Evolutionary conservation across 2,113 vertebrate species (phyloP).

Genomic region (Nothocercus julius): DNA sequence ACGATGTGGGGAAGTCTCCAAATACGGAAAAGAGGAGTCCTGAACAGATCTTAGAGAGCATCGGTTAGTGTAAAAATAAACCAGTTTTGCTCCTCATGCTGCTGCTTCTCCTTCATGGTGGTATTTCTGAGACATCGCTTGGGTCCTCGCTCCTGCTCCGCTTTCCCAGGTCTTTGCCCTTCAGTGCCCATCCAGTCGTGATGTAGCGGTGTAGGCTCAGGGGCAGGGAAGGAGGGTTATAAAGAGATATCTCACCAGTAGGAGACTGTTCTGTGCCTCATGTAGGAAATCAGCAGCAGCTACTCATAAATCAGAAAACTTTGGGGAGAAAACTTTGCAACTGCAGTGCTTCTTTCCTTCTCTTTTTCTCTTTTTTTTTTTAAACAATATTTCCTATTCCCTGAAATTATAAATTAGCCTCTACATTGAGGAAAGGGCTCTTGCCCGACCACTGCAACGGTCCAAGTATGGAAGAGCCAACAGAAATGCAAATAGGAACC

Average conservation of each 20-base stretch:
- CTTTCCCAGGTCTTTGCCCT: rapidly evolving
- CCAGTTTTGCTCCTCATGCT: not conserved
- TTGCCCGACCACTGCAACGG: not conserved
- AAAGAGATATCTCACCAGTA: not conserved
- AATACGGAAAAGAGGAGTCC: not conserved
- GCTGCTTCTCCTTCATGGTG: not conserved
- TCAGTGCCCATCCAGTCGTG: rapidly evolving
- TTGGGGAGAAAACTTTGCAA: not conserved
- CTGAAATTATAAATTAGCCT: not conserved
- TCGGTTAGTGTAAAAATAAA: no score
- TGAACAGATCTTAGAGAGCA: rapidly evolving
- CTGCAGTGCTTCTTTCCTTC: not conserved
- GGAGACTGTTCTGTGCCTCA: not conserved
- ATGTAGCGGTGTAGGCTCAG: rapidly evolving
- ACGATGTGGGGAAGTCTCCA: not conserved
- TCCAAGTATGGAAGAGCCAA: not conserved
- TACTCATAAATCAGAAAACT: not conserved
- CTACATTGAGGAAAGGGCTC: not conserved
- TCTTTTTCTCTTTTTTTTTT: not conserved
- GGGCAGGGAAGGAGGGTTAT: not conserved
- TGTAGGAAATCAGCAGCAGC: rapidly evolving
- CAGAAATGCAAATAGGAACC: rapidly evolving
- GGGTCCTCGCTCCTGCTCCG: rapidly evolving
- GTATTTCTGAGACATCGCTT: not conserved
- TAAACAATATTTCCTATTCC: not conserved